phyloP scores from a whole-genome alignment of 37 sponge, comb jelly and placozoan genomes.

The Axinella damicornis region DNA sequence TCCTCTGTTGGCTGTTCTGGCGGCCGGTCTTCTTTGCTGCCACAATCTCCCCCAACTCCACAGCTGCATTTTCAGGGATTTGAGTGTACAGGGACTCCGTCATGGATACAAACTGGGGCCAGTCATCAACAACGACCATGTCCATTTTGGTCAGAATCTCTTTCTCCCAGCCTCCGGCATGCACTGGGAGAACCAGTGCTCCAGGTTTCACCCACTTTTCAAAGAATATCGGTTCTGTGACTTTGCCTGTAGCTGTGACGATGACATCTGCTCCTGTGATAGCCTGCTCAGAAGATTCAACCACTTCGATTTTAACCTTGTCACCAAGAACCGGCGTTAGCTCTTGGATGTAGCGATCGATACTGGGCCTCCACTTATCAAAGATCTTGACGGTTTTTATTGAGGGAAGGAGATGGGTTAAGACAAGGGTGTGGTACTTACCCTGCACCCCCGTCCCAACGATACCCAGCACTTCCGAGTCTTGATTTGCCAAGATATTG shows the following conservation, averaged over 20 bases:
- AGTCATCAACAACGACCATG: constrained; percentile 35
- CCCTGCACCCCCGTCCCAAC: constrained; percentile 55
- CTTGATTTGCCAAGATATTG: constrained; percentile 13
- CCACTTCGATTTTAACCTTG: constrained; percentile 2
- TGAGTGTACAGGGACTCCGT: not conserved
- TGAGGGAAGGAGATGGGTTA: constrained; percentile 1
- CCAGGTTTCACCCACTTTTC: constrained; percentile 56
- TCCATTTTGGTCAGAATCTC: constrained; percentile 27
- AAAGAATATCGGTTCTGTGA: constrained; percentile 22
- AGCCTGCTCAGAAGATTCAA: constrained; percentile 8
- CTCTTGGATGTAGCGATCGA: not conserved
- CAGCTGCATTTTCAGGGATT: constrained; percentile 17
- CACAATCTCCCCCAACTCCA: constrained; percentile 46
- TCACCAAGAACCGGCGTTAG: not conserved
- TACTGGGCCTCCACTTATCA: constrained; percentile 27
- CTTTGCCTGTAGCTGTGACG: constrained; percentile 20
- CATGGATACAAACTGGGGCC: not conserved
- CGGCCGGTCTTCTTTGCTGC: constrained; percentile 33
- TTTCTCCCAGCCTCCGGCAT: constrained; percentile 16
- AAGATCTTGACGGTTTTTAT: constrained; percentile 30
- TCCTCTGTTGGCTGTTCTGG: constrained; percentile 24
- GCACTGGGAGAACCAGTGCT: constrained; percentile 33
- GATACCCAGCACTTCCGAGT: constrained; percentile 32
- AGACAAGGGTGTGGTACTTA: constrained; percentile 29
- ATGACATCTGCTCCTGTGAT: constrained; percentile 35